Conservation (phyloP, 2,888 invertebrate species). For the Dasypolia templi region DNA sequence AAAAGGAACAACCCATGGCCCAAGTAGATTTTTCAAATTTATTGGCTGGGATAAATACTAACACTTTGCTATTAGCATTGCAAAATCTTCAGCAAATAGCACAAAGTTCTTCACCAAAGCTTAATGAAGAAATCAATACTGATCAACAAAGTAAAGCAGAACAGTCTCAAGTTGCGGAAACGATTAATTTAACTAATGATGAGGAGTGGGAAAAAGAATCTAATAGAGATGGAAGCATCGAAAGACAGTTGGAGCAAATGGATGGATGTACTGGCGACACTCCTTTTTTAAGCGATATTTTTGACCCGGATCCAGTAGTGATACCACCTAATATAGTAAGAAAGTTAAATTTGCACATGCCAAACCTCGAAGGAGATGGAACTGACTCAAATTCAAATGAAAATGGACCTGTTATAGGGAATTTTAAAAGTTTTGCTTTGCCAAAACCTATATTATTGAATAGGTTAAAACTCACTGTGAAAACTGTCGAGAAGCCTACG, state of each 20-base stretch:
- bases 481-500: conserved; percentile 78
- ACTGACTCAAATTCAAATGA: conserved; percentile 75
- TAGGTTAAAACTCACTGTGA: conserved; percentile 85
- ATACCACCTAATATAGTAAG: conserved; percentile 77
- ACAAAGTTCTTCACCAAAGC: conserved; percentile 68
- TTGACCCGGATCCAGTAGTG: conserved; percentile 85
- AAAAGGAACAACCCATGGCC: conserved; percentile 49
- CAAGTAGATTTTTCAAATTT: conserved; percentile 81
- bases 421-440: conserved; percentile 88
- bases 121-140: conserved; percentile 53
- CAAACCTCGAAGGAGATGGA: conserved; percentile 73
- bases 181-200: conserved; percentile 86
- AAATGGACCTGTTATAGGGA: conserved; percentile 84
- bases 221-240: conserved; percentile 82
- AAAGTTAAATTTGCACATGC: conserved; percentile 81
- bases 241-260: conserved; percentile 80
- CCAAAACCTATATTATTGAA: conserved; percentile 88
- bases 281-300: conserved; percentile 88
- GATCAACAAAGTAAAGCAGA: conserved; percentile 57
- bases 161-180: conserved; percentile 73
- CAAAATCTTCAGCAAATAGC: conserved; percentile 85
- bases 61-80: conserved; percentile 83
- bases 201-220: conserved; percentile 88
- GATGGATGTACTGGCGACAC: conserved; percentile 84
- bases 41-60: conserved; percentile 84